These are phyloP conservation scores for Agelas oroides DNA, from an alignment of 37 sponge, comb jelly and placozoan genomes.

Conservation along the genomic window DNA sequence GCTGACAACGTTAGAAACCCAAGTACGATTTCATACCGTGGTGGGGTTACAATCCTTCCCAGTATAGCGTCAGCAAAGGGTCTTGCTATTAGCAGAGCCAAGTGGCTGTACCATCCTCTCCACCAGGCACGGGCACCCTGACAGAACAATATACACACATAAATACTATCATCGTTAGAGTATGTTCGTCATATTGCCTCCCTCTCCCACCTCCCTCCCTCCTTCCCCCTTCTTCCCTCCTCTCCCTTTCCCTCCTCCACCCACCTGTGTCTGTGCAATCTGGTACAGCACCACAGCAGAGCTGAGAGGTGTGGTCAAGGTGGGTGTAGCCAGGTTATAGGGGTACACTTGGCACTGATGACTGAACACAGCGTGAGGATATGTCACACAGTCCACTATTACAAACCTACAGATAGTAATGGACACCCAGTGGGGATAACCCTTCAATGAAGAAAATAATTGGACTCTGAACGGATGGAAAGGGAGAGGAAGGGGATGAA, in stretches of 20 bases:
- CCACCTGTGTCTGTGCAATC: slow-evolving; percentile 44
- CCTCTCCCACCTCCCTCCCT: too few relatives aligned
- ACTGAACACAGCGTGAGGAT: slow-evolving; percentile 56
- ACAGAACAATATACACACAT: too few relatives aligned
- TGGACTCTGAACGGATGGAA: background rate
- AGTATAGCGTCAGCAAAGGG: slow-evolving; percentile 47
- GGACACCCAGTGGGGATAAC: too few relatives aligned
- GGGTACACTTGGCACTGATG: slow-evolving; percentile 72
- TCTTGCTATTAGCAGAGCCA: slow-evolving; percentile 13
- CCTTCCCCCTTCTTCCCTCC: too few relatives aligned
- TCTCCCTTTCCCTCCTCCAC: too few relatives aligned
- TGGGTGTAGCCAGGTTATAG: slow-evolving; percentile 19
- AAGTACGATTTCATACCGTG: slow-evolving; percentile 14
- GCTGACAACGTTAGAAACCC: too few relatives aligned
- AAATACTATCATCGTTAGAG: too few relatives aligned
- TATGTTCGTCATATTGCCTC: too few relatives aligned
- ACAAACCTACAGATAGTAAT: slow-evolving; percentile 42
- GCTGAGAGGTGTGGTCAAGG: slow-evolving; percentile 23
- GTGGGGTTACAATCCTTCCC: slow-evolving; percentile 3
- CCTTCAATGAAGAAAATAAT: background rate
- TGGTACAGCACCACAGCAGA: slow-evolving; percentile 42
- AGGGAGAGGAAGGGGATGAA: background rate
- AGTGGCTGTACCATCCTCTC: slow-evolving; percentile 68
- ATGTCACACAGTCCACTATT: slow-evolving; percentile 50
- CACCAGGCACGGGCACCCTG: slow-evolving; percentile 72